A percentile compares a stretch with the other conserved stretches of the same genome.
phyloP scores from a whole-genome alignment of 2,888 invertebrate genomes.

The Agrotis segetum region DNA sequence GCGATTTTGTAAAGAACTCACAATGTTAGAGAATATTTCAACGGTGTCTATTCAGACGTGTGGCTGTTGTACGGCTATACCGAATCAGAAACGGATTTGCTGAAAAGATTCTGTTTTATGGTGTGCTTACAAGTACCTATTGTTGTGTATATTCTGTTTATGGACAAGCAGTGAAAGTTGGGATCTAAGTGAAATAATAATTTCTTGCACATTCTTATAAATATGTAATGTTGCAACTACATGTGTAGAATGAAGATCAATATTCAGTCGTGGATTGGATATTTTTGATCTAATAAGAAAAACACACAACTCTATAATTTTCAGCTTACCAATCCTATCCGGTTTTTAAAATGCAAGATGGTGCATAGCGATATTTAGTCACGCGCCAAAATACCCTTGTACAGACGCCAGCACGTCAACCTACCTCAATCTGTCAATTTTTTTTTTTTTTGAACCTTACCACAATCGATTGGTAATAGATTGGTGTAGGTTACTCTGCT shows the following conservation, averaged over 20 bases:
- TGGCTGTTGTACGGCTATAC: conserved; percentile 33
- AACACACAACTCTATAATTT: too few relatives aligned
- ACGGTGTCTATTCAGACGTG: conserved; percentile 53
- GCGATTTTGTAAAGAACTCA: conserved; percentile 80
- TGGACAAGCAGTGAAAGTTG: conserved; percentile 17
- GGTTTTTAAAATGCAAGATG: too few relatives aligned
- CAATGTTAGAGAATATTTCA: conserved; percentile 61
- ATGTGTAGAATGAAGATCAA: neutral
- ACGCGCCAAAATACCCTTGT: too few relatives aligned
- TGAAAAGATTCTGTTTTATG: conserved; percentile 43
- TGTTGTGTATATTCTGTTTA: conserved; percentile 5
- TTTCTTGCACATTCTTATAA: neutral
- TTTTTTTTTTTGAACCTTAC: too few relatives aligned
- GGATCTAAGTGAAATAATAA: neutral
- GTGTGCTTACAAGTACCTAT: conserved; percentile 6
- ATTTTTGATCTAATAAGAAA: neutral
- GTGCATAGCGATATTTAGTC: too few relatives aligned
- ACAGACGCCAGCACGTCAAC: too few relatives aligned
- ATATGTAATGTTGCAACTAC: too few relatives aligned
- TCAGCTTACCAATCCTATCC: too few relatives aligned
- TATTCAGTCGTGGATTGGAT: neutral
- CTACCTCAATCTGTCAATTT: too few relatives aligned
- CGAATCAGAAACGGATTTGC: conserved; percentile 46
- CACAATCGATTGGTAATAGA: too few relatives aligned
- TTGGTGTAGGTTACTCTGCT: too few relatives aligned